Conservation (phyloP, 1,140 invertebrate species). For the Caenorhabditis elegans region WBcel235 BX284605.5:8202001-8202500, state of each 20-base stretch:
- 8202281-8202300: conserved; percentile 31
- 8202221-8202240: conserved; percentile 51
- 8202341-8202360: conserved; percentile 42
- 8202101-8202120: too few relatives aligned
- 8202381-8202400: background rate
- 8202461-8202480: background rate
- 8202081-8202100: too few relatives aligned
- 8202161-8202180: conserved; percentile 28
- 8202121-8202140: too few relatives aligned
- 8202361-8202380: conserved; percentile 53
- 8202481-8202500: too few relatives aligned
- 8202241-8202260: conserved; percentile 51
- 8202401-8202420: background rate
- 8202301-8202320: conserved; percentile 51
- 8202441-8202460: conserved; percentile 37
- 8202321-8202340: conserved; percentile 51
- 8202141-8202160: too few relatives aligned
- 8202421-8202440: conserved; percentile 32
- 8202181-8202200: conserved; percentile 44
- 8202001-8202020: conserved; percentile 47
- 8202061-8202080: too few relatives aligned
- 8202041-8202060: too few relatives aligned
- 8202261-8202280: conserved; percentile 52
- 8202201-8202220: conserved; percentile 51
- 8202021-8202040: conserved; percentile 46